Percentiles rank a stretch among this genome's conserved stretches.
These are phyloP conservation scores for Fistularia tabacaria DNA, from an alignment of 2,797 vertebrate genomes.

Conservation along the genomic window DNA sequence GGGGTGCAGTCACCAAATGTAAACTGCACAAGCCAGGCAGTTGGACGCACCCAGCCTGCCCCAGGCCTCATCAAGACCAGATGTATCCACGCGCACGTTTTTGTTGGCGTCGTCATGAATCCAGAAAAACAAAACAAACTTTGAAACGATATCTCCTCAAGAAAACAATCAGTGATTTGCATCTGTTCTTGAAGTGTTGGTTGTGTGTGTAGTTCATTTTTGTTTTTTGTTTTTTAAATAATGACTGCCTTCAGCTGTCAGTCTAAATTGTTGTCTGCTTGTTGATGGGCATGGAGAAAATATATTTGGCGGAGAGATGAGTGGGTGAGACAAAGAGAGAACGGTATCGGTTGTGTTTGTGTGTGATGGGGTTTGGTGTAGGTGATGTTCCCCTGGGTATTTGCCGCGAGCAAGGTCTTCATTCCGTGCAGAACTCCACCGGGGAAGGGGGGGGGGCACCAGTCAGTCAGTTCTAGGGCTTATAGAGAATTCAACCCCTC, in stretches of 20 bases:
- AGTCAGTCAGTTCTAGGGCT: constrained; percentile 63
- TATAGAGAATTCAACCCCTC: constrained; percentile 54
- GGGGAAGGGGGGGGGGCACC: constrained; percentile 40
- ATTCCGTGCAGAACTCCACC: constrained; percentile 47
- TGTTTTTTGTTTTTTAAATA: neutral
- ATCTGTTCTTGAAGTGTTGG: neutral
- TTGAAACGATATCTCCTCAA: too few relatives aligned
- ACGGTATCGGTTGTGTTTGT: neutral
- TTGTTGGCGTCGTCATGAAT: too few relatives aligned
- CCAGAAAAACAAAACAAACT: too few relatives aligned
- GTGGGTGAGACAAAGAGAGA: constrained; percentile 19
- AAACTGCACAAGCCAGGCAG: neutral
- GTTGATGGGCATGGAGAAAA: constrained; percentile 39
- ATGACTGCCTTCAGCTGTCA: constrained; percentile 21
- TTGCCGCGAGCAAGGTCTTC: constrained; percentile 48
- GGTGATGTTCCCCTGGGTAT: constrained; percentile 52
- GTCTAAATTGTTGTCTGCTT: constrained; percentile 17
- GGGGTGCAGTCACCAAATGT: neutral
- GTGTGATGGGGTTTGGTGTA: constrained; percentile 55
- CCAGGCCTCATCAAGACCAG: neutral
- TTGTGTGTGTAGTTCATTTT: constrained; percentile 2
- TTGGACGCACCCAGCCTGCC: neutral
- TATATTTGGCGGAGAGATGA: constrained; percentile 39
- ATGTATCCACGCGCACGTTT: neutral
- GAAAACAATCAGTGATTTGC: too few relatives aligned